phyloP scores from a whole-genome alignment of 2,888 invertebrate genomes.

The Aphodius sticticus region DNA sequence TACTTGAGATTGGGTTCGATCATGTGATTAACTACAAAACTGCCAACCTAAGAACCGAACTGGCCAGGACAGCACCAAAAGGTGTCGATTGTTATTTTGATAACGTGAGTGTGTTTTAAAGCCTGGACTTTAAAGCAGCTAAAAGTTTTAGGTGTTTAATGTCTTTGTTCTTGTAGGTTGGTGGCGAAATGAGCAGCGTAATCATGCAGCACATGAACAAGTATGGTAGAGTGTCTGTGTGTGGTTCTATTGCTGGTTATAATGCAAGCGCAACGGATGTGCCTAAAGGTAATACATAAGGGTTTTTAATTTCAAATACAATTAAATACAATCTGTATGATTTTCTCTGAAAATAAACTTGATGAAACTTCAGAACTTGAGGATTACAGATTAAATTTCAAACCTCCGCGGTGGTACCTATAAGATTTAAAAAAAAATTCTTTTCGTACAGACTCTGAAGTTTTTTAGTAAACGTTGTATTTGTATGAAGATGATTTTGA shows the following conservation, averaged over 20 bases:
- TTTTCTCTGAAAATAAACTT: too few species aligned
- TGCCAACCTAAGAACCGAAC: constrained; percentile 61
- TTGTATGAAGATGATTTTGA: too few species aligned
- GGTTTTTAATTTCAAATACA: background rate
- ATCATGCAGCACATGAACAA: constrained; percentile 70
- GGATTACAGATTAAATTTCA: too few species aligned
- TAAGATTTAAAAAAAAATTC: too few species aligned
- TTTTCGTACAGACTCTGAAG: too few species aligned
- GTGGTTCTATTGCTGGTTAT: constrained; percentile 72
- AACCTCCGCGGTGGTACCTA: too few species aligned
- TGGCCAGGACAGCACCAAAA: constrained; percentile 69
- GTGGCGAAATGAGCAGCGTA: constrained; percentile 69
- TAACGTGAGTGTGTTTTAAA: constrained; percentile 58
- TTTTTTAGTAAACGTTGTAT: too few species aligned
- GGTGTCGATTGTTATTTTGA: constrained; percentile 43
- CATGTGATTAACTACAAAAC: constrained; percentile 78
- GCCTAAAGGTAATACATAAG: constrained; percentile 20
- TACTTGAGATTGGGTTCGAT: constrained; percentile 73
- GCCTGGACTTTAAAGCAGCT: background rate
- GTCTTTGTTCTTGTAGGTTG: constrained; percentile 61
- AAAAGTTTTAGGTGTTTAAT: background rate
- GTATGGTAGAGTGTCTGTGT: constrained; percentile 69
- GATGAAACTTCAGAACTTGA: too few species aligned
- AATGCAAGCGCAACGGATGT: constrained; percentile 54
- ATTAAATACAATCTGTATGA: too few species aligned